Percentiles rank a stretch among this genome's conserved stretches.
Conservation (phyloP, 2,113 vertebrate genomes). For the Phasianus colchicus region DNA sequence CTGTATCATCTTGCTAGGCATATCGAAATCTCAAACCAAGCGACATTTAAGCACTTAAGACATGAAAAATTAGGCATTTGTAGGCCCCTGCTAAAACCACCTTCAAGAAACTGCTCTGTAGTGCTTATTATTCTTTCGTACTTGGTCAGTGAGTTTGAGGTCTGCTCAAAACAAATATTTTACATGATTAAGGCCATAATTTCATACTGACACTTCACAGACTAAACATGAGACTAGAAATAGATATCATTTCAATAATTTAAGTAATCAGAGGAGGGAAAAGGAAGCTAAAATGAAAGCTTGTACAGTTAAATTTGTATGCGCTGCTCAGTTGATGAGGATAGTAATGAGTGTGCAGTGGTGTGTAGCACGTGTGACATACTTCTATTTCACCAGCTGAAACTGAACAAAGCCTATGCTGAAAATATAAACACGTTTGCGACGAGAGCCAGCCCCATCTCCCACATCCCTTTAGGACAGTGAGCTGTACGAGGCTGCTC, state of each 20-base stretch:
- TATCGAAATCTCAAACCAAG: not conserved
- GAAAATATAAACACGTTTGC: not conserved
- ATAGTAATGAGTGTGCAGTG: not conserved
- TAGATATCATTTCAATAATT: not conserved
- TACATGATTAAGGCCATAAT: conserved; percentile 54
- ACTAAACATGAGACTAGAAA: conserved; percentile 41
- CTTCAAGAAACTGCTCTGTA: not conserved
- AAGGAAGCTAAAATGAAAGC: conserved; percentile 6
- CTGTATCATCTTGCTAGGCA: not conserved
- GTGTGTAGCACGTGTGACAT: not conserved
- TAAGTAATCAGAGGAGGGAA: not conserved
- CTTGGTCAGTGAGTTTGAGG: conserved; percentile 25
- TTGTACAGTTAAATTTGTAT: not conserved
- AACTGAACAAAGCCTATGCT: not conserved
- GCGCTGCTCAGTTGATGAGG: not conserved
- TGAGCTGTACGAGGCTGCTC: not conserved
- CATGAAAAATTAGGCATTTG: conserved; percentile 1
- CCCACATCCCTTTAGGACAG: conserved; percentile 10
- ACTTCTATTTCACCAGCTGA: not conserved
- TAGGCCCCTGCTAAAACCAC: not conserved
- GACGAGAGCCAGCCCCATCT: not conserved
- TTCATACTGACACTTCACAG: conserved; percentile 37
- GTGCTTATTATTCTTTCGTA: not conserved
- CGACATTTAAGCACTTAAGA: conserved; percentile 46
- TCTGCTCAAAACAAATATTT: conserved; percentile 35